Conservation (phyloP, 2,888 invertebrate species). For the Lacanobia wlatinum region DNA sequence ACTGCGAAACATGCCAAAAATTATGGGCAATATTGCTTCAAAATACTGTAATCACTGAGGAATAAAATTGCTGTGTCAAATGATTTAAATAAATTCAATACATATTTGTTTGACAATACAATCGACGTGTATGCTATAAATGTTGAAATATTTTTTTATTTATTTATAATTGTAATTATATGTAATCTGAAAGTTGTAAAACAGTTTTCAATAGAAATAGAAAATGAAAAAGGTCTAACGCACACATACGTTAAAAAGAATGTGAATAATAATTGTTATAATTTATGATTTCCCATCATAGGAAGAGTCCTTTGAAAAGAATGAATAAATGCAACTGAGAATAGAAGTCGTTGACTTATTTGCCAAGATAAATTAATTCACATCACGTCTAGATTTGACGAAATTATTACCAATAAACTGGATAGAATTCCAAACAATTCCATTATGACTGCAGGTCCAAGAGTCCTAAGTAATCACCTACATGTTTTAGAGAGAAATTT, state of each 20-base stretch:
- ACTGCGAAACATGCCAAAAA: too few species aligned
- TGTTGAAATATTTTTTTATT: slow-evolving; percentile 51
- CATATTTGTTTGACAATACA: slow-evolving; percentile 59
- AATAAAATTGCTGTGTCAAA: slow-evolving; percentile 21
- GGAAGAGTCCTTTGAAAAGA: too few species aligned
- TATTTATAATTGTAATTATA: slow-evolving; percentile 35
- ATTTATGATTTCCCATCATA: too few species aligned
- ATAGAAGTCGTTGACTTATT: too few species aligned
- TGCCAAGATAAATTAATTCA: background rate
- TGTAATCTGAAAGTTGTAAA: slow-evolving; percentile 11
- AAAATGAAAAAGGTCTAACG: slow-evolving; percentile 21
- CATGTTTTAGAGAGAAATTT: background rate
- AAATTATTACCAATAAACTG: slow-evolving; percentile 16
- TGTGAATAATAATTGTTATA: too few species aligned
- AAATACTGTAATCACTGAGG: background rate
- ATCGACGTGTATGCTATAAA: slow-evolving; percentile 26
- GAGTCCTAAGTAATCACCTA: background rate
- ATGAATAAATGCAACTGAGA: too few species aligned
- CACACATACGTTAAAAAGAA: slow-evolving; percentile 23
- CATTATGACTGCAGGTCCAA: background rate
- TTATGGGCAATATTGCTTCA: too few species aligned
- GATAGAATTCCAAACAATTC: background rate
- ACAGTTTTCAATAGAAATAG: slow-evolving; percentile 23
- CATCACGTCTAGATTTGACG: slow-evolving; percentile 16
- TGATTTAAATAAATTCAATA: slow-evolving; percentile 26